Percentiles rank a stretch among this genome's conserved stretches.
phyloP scores from a whole-genome alignment of 2,797 vertebrate species.

The Smutsia temminckii region DNA sequence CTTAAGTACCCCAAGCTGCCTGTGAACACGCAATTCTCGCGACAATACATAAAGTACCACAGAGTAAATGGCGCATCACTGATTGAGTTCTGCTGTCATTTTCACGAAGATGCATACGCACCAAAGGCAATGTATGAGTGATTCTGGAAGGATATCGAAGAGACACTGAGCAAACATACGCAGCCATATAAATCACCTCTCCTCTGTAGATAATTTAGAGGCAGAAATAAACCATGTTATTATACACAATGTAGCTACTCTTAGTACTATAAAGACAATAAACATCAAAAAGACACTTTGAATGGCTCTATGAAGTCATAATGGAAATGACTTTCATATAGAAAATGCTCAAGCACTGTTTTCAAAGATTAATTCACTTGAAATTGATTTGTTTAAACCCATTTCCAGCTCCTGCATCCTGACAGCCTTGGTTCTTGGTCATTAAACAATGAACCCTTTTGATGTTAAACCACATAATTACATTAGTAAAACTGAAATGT shows the following conservation, averaged over 20 bases:
- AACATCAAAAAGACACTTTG: constrained; percentile 60
- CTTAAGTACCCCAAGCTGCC: constrained; percentile 63
- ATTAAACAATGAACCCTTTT: constrained; percentile 83
- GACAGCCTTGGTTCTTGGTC: constrained; percentile 78
- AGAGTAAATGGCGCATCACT: constrained; percentile 31
- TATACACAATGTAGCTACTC: constrained; percentile 57
- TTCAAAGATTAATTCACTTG: constrained; percentile 76
- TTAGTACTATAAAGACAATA: constrained; percentile 71
- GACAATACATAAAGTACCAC: background rate
- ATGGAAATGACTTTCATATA: constrained; percentile 74
- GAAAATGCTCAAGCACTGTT: constrained; percentile 74
- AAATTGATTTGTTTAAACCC: constrained; percentile 83
- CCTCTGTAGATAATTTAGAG: constrained; percentile 59
- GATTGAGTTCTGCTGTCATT: constrained; percentile 56
- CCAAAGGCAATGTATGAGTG: constrained; percentile 46
- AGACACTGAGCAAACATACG: constrained; percentile 39
- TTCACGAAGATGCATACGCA: constrained; percentile 58
- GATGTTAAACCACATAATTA: constrained; percentile 78
- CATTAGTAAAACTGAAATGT: constrained; percentile 82
- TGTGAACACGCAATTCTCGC: background rate
- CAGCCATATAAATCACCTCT: constrained; percentile 59
- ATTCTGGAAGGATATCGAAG: constrained; percentile 57
- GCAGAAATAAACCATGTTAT: constrained; percentile 72
- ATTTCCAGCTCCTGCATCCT: constrained; percentile 77
- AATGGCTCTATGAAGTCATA: constrained; percentile 74